Evolutionary conservation across 2,113 vertebrate genomes (phyloP).

Genomic region (Atlantisia rogersi): DNA sequence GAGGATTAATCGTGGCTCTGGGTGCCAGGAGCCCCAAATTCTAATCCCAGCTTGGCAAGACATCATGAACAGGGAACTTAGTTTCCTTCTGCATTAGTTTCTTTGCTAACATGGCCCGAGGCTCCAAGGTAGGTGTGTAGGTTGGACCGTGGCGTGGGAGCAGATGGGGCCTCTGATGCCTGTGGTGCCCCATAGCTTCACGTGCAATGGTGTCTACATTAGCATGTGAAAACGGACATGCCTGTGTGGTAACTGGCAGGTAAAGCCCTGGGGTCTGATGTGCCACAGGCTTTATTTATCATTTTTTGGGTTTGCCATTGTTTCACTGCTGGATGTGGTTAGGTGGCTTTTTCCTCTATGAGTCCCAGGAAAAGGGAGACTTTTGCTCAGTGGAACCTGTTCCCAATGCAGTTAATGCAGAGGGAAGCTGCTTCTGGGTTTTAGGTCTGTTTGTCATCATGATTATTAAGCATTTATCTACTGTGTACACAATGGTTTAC

Average conservation of each 20-base stretch:
- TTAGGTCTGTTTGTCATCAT: not conserved
- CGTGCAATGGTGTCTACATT: accelerated
- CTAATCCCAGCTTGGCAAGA: not conserved
- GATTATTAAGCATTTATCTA: not conserved
- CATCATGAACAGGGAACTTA: not conserved
- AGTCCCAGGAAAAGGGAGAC: not conserved
- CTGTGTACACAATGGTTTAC: not conserved
- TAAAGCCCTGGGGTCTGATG: not conserved
- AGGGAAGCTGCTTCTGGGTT: not conserved
- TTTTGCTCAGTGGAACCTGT: not conserved
- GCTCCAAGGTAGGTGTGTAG: accelerated
- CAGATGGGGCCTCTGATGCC: not conserved
- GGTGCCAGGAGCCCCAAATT: not conserved
- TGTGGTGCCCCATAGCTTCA: accelerated
- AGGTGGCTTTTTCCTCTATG: not conserved
- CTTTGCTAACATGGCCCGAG: not conserved
- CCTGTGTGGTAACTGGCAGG: not conserved
- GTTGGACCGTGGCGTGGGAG: accelerated
- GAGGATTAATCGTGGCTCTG: not conserved
- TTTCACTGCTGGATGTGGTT: not conserved
- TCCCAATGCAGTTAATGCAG: not conserved
- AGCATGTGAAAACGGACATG: not conserved
- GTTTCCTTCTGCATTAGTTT: not conserved
- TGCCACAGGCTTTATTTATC: accelerated
- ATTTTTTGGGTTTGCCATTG: accelerated